These are phyloP conservation scores for Phalacrocorax carbo DNA, from an alignment of 2,113 vertebrate species.

Conservation along the genomic window DNA sequence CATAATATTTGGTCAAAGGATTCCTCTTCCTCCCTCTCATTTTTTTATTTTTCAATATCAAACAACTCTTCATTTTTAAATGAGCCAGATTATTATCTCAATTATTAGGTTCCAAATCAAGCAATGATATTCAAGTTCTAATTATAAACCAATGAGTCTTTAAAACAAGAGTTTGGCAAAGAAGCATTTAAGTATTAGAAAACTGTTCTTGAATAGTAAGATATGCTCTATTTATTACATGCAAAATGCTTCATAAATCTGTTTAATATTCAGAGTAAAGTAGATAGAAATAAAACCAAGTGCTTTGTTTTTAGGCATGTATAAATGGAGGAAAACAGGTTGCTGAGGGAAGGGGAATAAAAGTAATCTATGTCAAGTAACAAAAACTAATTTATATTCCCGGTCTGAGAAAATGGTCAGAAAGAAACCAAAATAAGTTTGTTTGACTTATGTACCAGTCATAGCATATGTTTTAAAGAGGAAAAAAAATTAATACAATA, in stretches of 20 bases:
- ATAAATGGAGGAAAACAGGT: not conserved
- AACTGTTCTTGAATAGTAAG: not conserved
- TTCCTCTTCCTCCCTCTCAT: not conserved
- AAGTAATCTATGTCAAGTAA: slow-evolving; percentile 52
- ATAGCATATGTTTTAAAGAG: slow-evolving; percentile 10
- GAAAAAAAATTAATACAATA: not conserved
- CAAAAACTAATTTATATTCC: slow-evolving; percentile 46
- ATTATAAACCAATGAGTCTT: slow-evolving; percentile 27
- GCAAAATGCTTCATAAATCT: slow-evolving; percentile 27
- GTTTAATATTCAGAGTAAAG: slow-evolving; percentile 27
- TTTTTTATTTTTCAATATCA: not conserved
- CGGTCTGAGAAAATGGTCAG: slow-evolving; percentile 16
- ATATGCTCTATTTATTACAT: not conserved
- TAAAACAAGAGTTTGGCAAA: slow-evolving; percentile 8
- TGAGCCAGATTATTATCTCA: not conserved
- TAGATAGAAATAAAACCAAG: not conserved
- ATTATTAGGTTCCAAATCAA: slow-evolving; percentile 1
- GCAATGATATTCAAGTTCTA: slow-evolving; percentile 18
- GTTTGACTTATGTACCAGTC: slow-evolving; percentile 52
- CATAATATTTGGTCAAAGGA: not conserved
- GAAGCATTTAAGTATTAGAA: not conserved
- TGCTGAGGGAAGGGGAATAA: not conserved
- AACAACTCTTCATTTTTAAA: not conserved
- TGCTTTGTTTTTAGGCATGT: not conserved
- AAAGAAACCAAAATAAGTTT: slow-evolving; percentile 54